These are phyloP conservation scores for Pogonocherus hispidulus DNA, from an alignment of 2,888 invertebrate species.

Conservation along the genomic window DNA sequence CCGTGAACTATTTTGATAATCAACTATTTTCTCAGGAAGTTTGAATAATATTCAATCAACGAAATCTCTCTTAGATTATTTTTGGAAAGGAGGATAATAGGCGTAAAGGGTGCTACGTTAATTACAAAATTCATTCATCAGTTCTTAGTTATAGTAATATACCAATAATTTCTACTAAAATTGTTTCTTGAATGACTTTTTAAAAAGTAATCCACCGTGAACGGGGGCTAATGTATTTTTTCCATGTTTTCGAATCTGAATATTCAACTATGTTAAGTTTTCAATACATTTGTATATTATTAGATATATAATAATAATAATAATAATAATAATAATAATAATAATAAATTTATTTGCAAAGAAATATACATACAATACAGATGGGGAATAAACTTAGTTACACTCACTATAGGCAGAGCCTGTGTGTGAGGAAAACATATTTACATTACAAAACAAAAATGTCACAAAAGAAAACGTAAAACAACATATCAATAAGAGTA, in stretches of 20 bases:
- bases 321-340: too few species aligned
- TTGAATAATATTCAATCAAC: slow-evolving; percentile 19
- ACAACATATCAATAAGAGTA: too few species aligned
- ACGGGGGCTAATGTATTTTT: slow-evolving; percentile 16
- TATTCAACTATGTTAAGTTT: slow-evolving; percentile 3
- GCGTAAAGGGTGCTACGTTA: slow-evolving; percentile 11
- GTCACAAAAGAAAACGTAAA: too few species aligned
- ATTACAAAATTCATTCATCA: slow-evolving; percentile 19
- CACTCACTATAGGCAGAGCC: too few species aligned
- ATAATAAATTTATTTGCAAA: too few species aligned
- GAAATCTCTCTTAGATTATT: slow-evolving; percentile 3
- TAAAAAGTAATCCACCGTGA: slow-evolving; percentile 29
- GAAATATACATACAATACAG: too few species aligned
- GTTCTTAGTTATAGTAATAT: slow-evolving; percentile 16
- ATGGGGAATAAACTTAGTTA: too few species aligned
- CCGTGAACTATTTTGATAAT: slow-evolving; percentile 47
- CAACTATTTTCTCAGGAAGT: slow-evolving; percentile 36
- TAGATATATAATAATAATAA: not conserved
- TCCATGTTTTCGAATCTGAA: slow-evolving; percentile 10
- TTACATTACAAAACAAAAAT: too few species aligned
- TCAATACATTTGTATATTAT: not conserved
- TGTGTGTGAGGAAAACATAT: too few species aligned
- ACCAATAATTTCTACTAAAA: slow-evolving; percentile 12
- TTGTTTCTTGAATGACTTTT: slow-evolving; percentile 29
- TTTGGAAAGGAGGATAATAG: slow-evolving; percentile 4